phyloP scores from a whole-genome alignment of 2,888 invertebrate species.

The Phalangium opilio region DNA sequence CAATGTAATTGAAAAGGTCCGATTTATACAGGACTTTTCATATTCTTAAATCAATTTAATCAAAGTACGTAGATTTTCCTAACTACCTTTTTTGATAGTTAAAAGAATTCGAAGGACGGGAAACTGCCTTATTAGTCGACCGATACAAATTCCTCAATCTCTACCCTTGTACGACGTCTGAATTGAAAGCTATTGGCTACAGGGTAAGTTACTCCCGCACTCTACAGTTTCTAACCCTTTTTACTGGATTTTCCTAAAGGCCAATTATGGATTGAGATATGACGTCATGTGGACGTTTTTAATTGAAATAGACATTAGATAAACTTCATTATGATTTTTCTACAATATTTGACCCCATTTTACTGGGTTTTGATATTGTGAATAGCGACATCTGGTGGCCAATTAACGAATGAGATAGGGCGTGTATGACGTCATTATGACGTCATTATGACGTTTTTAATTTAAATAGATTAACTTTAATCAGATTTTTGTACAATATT shows the following conservation, averaged over 20 bases:
- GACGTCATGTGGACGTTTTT: no score
- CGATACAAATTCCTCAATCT: constrained; percentile 75
- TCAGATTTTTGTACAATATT: no score
- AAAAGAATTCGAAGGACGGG: constrained; percentile 90
- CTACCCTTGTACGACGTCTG: constrained; percentile 78
- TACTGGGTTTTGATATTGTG: no score
- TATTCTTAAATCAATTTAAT: not conserved
- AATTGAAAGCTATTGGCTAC: constrained; percentile 52
- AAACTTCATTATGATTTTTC: no score
- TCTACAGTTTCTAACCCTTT: not conserved
- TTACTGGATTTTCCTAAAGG: not conserved
- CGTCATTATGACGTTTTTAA: no score
- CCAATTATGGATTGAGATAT: not conserved
- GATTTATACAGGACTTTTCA: not conserved
- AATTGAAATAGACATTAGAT: no score
- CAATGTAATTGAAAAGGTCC: constrained; percentile 73
- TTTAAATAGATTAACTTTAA: no score
- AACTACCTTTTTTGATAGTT: constrained; percentile 39
- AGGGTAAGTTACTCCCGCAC: constrained; percentile 10
- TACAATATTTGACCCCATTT: no score
- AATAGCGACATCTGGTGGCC: no score
- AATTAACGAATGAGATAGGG: no score
- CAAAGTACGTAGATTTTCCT: not conserved
- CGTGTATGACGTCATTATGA: no score
- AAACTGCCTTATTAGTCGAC: constrained; percentile 91